Conservation (phyloP, 2,888 invertebrate genomes). For the Epinotia brunnichana region DNA sequence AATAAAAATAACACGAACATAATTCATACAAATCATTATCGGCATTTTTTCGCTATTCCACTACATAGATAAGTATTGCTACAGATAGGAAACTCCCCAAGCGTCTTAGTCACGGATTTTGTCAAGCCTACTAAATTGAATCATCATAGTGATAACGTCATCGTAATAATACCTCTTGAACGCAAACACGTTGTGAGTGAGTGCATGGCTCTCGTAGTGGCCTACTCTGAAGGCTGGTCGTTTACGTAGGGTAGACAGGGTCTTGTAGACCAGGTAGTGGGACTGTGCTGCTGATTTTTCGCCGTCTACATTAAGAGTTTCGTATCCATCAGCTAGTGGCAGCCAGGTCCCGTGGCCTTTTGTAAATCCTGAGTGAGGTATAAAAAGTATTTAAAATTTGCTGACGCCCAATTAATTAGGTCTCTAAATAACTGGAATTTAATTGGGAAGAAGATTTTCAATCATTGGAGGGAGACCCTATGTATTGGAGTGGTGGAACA, state of each 20-base stretch:
- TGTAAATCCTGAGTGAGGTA: slow-evolving; percentile 82
- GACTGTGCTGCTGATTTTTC: slow-evolving; percentile 80
- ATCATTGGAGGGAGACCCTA: too few relatives aligned
- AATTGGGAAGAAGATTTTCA: too few relatives aligned
- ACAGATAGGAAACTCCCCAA: slow-evolving; percentile 8
- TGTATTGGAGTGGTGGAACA: too few relatives aligned
- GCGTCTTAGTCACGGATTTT: neutral
- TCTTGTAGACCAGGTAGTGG: slow-evolving; percentile 80
- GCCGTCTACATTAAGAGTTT: slow-evolving; percentile 81
- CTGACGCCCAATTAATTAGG: too few relatives aligned
- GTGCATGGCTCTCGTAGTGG: slow-evolving; percentile 76
- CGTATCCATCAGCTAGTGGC: slow-evolving; percentile 85
- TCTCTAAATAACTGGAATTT: too few relatives aligned
- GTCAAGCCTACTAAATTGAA: slow-evolving; percentile 11
- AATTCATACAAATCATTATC: too few relatives aligned
- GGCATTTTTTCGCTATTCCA: neutral
- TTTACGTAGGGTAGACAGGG: slow-evolving; percentile 81
- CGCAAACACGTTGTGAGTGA: slow-evolving; percentile 81
- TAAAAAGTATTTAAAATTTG: neutral
- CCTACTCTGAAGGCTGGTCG: slow-evolving; percentile 81
- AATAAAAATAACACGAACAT: too few relatives aligned
- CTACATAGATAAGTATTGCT: slow-evolving; percentile 9
- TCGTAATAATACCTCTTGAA: slow-evolving; percentile 74
- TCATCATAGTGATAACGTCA: slow-evolving; percentile 16
- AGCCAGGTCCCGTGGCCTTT: slow-evolving; percentile 84